Evolutionary conservation across 1,140 invertebrate species (phyloP), one percentile per base, ranked within the genome.

Genomic region (Nephotettix cincticeps): DNA sequence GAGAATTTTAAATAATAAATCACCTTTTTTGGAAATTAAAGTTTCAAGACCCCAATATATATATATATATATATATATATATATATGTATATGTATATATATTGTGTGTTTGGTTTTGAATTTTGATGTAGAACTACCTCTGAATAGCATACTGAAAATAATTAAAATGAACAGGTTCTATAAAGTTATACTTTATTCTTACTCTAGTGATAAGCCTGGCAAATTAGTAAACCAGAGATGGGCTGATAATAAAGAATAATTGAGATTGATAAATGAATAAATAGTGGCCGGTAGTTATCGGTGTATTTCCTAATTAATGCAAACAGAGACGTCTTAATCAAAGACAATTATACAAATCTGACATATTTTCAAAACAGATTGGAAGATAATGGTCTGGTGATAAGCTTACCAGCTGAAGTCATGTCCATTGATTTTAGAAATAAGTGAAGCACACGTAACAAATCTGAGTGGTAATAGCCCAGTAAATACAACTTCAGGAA

Each of bases 351-450:
- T 36, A 36, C 32, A 36, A 36, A 14, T 36, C 32, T 14, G n/a
- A 36, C 4, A 36, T 14, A 36, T 6, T 36, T 36, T 36, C 32
- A 4, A 36, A 36, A 36, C 32, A 36, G 32, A 36, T 36, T 36
- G 32, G 4, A 36, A 36, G n/a, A n/a, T n/a, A 36, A 36, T 6
- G 4, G 23, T 27, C 47, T 51, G 4, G 21, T 61, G 56, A 61
- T 61, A 61, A 27, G 56, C 56, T 61, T 61, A 61, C 56, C 56
- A 61, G 56, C 13, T 29, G 56, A 61, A 61, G 56, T 27, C 56
- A 61, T 61, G 25, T 61, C 56, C 56, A 61, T 61, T 27, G 56
- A 61, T 28, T 27, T 21, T 3, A 19, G 47, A 4, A 51, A 2
- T 21, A 51, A 19, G 14, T 4, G 19, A n/a, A 21, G 14, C 21